Evolutionary conservation across 2,113 vertebrate species (phyloP).

Genomic region (Passerina amoena): DNA sequence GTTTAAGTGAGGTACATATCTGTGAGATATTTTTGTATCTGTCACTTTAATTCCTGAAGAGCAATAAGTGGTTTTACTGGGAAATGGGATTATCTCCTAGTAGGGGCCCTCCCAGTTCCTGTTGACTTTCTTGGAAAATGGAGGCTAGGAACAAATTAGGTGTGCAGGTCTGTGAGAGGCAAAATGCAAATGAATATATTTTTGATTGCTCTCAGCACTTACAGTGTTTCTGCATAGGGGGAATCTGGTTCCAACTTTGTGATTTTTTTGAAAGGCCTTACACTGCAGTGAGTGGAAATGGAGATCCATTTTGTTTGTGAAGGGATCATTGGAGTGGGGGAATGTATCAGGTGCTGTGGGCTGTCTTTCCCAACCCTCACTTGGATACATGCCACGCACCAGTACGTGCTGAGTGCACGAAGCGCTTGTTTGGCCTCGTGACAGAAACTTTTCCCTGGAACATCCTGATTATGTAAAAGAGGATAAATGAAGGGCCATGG

Average conservation of each 20-base stretch:
- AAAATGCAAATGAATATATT: neutral
- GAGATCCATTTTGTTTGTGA: neutral
- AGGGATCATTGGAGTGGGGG: accelerated
- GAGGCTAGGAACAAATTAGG: neutral
- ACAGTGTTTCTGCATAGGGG: neutral
- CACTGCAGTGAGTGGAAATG: neutral
- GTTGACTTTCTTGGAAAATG: neutral
- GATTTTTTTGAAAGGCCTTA: neutral
- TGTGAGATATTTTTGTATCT: neutral
- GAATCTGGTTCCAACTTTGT: neutral
- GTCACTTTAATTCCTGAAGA: neutral
- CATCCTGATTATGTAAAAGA: neutral
- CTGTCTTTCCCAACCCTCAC: neutral
- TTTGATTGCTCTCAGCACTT: neutral
- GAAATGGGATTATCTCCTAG: neutral
- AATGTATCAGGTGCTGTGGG: neutral
- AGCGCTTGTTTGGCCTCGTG: accelerated
- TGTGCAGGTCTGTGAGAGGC: neutral
- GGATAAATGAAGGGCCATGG: neutral
- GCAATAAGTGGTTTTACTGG: neutral
- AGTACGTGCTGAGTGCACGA: accelerated
- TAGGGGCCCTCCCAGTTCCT: neutral
- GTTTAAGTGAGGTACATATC: accelerated
- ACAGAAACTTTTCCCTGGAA: neutral
- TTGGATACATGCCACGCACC: accelerated